Evolutionary conservation across 1,140 invertebrate genomes (phyloP).

Genomic region (Euura lappo): DNA sequence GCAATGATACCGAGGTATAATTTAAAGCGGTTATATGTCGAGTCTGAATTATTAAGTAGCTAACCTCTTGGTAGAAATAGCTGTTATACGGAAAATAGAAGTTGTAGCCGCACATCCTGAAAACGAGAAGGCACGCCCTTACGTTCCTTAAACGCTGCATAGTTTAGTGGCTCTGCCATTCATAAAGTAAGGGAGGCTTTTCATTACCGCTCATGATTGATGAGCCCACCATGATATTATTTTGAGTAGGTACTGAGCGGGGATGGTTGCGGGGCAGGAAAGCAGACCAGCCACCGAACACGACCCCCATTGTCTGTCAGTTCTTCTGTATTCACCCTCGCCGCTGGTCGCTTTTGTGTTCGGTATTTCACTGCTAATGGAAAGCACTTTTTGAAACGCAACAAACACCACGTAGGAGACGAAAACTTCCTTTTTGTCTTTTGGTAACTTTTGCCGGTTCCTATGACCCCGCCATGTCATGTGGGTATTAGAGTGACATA

Average conservation of each 20-base stretch:
- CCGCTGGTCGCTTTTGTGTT: conserved; percentile 8
- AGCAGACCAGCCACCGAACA: conserved; percentile 7
- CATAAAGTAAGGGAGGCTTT: conserved; percentile 30
- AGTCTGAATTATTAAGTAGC: too few species aligned
- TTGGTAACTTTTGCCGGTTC: not conserved
- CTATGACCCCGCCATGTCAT: conserved; percentile 27
- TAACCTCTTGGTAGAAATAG: too few species aligned
- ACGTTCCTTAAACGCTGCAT: not conserved
- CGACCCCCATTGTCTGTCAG: conserved; percentile 10
- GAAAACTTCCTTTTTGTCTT: too few species aligned
- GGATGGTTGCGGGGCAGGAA: not conserved
- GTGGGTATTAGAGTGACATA: too few species aligned
- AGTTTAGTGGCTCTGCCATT: conserved; percentile 6
- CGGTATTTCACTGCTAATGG: conserved; percentile 24
- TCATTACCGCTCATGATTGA: conserved; percentile 37
- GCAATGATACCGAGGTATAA: not conserved
- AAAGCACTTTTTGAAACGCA: conserved; percentile 54
- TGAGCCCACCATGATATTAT: conserved; percentile 27
- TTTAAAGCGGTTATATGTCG: too few species aligned
- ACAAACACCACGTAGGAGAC: conserved; percentile 3
- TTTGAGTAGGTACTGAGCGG: conserved; percentile 16
- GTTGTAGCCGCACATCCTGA: not conserved
- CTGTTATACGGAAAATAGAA: not conserved
- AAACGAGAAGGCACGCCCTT: not conserved
- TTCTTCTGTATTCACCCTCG: not conserved